phyloP scores from a whole-genome alignment of 2,797 vertebrate species.

The Sebastes nivosus region DNA sequence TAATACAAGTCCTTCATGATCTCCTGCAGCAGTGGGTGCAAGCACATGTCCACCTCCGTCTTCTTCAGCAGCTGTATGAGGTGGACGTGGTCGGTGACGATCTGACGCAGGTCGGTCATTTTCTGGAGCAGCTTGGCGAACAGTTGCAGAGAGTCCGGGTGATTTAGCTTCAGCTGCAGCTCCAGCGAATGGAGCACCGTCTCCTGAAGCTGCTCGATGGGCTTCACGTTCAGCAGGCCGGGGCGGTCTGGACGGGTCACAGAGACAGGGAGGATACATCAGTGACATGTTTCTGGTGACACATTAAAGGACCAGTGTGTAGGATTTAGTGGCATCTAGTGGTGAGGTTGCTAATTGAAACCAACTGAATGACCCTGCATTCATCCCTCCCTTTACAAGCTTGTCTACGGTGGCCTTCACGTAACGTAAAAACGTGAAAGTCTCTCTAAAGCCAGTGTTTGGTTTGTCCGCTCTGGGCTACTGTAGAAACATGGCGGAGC shows the following conservation, averaged over 20 bases:
- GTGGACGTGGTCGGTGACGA: conserved; percentile 96
- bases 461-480: too few species aligned
- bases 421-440: too few species aligned
- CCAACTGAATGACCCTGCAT: too few species aligned
- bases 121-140: conserved; percentile 99
- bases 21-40: conserved; percentile 97
- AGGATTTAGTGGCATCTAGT: too few species aligned
- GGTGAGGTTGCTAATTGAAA: too few species aligned
- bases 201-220: conserved; percentile 97
- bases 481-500: too few species aligned
- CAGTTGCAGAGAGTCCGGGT: conserved; percentile 94
- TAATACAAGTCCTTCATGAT: conserved; percentile 98
- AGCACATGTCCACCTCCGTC: conserved; percentile 92
- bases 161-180: conserved; percentile 95
- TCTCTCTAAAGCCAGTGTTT: too few species aligned
- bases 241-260: conserved; percentile 87
- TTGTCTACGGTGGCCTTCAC: too few species aligned
- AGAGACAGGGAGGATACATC: conserved; percentile 9
- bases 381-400: too few species aligned
- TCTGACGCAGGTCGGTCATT: conserved; percentile 98
- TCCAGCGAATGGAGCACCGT: conserved; percentile 94
- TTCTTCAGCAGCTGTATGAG: conserved; percentile 94
- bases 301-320: not conserved
- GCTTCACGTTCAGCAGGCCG: conserved; percentile 95
- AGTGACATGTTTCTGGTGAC: not conserved